Percentiles rank a stretch among this genome's conserved stretches.
Conservation (phyloP, 2,797 vertebrate genomes). For the Aldrovandia affinis region DNA sequence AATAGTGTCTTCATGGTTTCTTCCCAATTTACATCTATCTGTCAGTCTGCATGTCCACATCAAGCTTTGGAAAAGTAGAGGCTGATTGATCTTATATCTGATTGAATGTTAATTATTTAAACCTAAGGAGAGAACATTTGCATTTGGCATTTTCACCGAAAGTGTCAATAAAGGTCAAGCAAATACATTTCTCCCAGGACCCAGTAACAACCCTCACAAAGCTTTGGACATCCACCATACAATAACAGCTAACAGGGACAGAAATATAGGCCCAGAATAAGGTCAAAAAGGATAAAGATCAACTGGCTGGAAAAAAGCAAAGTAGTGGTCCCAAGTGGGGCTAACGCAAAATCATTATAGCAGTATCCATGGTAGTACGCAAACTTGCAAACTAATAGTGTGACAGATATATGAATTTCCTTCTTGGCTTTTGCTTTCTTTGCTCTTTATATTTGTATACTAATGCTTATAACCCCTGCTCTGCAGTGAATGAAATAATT, state of each 20-base stretch:
- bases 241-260: conserved; percentile 10
- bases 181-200: conserved; percentile 66
- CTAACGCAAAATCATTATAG: conserved; percentile 22
- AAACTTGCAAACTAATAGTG: background rate
- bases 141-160: conserved; percentile 64
- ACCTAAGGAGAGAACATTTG: conserved; percentile 75
- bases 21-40: conserved; percentile 4
- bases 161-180: conserved; percentile 81
- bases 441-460: background rate
- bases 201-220: conserved; percentile 19
- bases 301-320: conserved; percentile 5
- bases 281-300: conserved; percentile 18
- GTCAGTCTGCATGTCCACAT: conserved; percentile 52
- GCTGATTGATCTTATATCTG: conserved; percentile 83
- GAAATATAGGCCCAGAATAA: conserved; percentile 19
- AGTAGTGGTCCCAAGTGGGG: background rate
- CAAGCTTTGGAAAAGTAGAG: conserved; percentile 64
- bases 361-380: background rate
- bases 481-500: background rate
- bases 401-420: no score
- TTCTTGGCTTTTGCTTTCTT: background rate
- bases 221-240: conserved; percentile 10
- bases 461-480: background rate
- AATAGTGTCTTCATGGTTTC: background rate
- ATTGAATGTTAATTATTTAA: conserved; percentile 88